Conservation (phyloP, 2,888 invertebrate genomes). For the Hyles lineata region DNA sequence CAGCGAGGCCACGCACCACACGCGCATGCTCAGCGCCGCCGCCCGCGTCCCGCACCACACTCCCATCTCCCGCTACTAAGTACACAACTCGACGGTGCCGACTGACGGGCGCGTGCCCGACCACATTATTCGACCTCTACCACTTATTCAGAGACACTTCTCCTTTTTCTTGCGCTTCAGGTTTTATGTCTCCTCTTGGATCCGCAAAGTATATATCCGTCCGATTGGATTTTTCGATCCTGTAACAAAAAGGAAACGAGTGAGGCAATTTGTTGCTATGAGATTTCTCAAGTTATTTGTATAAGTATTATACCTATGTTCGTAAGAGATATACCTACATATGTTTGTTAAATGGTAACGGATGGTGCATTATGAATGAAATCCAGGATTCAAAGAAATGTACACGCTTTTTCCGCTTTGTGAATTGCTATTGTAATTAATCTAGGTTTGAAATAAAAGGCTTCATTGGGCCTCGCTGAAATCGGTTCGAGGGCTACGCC, state of each 20-base stretch:
- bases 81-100: constrained; percentile 67
- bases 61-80: constrained; percentile 75
- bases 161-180: constrained; percentile 51
- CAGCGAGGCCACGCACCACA: constrained; percentile 74
- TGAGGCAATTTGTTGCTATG: not conserved
- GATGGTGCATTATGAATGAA: too few relatives aligned
- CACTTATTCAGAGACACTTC: constrained; percentile 40
- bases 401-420: too few relatives aligned
- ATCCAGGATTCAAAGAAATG: too few relatives aligned
- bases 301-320: too few relatives aligned
- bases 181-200: constrained; percentile 41
- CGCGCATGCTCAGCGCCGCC: constrained; percentile 74
- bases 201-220: constrained; percentile 31
- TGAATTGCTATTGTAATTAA: too few relatives aligned
- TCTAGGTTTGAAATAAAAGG: too few relatives aligned
- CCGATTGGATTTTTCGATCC: constrained; percentile 37
- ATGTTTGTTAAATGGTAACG: too few relatives aligned
- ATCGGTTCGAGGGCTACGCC: too few relatives aligned
- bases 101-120: constrained; percentile 73
- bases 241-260: constrained; percentile 53
- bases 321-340: too few relatives aligned
- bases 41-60: constrained; percentile 72
- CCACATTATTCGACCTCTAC: constrained; percentile 73
- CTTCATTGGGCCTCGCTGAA: too few relatives aligned
- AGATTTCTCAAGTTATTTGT: too few relatives aligned